Base-by-base conservation (phyloP, 2,888 invertebrate species). In the Trachelus troglodyta region DNA sequence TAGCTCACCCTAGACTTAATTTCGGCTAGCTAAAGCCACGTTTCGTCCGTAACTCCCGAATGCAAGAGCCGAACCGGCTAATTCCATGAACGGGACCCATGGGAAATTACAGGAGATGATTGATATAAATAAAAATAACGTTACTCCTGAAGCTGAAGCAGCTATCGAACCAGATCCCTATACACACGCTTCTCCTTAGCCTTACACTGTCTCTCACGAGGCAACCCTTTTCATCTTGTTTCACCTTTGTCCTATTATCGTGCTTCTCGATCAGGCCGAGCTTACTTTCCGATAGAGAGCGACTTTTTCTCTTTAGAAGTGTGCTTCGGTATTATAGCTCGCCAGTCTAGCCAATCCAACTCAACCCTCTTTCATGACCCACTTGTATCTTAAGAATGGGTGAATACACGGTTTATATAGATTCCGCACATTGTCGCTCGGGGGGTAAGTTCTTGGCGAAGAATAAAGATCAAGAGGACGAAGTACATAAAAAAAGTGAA, bases 71-170 rank as follows among this genome's bases (percentile, higher is more conserved):
- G 81, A 80, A 84, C 82, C 83, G 85, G 80, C 85, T 88, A 89
- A 89, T 88, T 87, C 83, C 85, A 80, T 75, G 82, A 84, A 89
- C 83, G 85, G 85, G 83, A 79, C 89, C 89, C 88, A 76, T 85
- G 89, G 89, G 89, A 89, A 89, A 89, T 89, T 89, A 89, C 87
- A 82, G 83, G 79, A 84, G 83, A 88, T 89, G 88, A 89, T 87
- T 88, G 88, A 87, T 86, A 87, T 83, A 79, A 82, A 76, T 78
- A 85, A 85, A 87, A 85, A 84, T 71, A 71, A 12, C 31, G 71
- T 34, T 31, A 33, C 23, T 56, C 56, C 56, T 56, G 15, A 56
- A 56, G 56, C 23, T 56, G 9, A 56, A 56, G 56, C 23, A 56
- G 9, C 6, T 23, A 56, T 56, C 56, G 15, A 56, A 23, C 56